Base-by-base conservation (phyloP, 1,140 invertebrate genomes). In the Aphelenchoides fujianensis region DNA sequence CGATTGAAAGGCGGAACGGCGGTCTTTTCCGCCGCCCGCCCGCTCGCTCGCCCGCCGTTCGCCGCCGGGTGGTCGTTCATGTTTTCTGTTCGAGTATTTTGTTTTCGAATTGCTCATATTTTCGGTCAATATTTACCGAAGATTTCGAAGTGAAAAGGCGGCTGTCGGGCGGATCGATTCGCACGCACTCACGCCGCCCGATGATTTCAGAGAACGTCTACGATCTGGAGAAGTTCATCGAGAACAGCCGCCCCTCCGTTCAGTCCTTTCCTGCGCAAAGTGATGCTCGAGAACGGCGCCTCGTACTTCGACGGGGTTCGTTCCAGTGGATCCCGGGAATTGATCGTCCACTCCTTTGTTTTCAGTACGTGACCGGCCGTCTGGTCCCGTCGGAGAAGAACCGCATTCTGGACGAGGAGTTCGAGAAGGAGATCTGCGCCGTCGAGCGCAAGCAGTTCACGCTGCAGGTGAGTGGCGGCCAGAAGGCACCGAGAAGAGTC, bases 241-340 rank as follows among this genome's bases (percentile, higher is more conserved):
- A 67, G n/a, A 34, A 68, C 54, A 68, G 36, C 7, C 27, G 63
- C 3, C 23, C 63, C 2, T 36, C 32, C 2, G 12, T 66, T 1
- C 27, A 30, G 12, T 48, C 63, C 23, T 66, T 66, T n/a, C 31
- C 32, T 66, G 16, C 63, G 63, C 32, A 9, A 31, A 66, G 36
- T 66, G 19, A 1, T 66, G 16, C n/a, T 66, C 12, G 63, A 66
- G 53, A 66, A 66, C 3, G 63, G 63, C 16, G 31, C 34, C 53
- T 37, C 31, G 12, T 66, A 36, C 31, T 66, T 66, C 53, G 34
- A 66, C 32, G 63, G 63, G 19, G 55, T 59, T 16, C 23, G 23
- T 48, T 48, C 23, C 41, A 48, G 41, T 12, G 23, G 34, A 59
- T 59, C 34, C 7, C 23, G 28, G 19, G 34, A 7, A 5, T 59